Evolutionary conservation across 2,888 invertebrate genomes (phyloP).

Genomic region (Drosophila putrida): DNA sequence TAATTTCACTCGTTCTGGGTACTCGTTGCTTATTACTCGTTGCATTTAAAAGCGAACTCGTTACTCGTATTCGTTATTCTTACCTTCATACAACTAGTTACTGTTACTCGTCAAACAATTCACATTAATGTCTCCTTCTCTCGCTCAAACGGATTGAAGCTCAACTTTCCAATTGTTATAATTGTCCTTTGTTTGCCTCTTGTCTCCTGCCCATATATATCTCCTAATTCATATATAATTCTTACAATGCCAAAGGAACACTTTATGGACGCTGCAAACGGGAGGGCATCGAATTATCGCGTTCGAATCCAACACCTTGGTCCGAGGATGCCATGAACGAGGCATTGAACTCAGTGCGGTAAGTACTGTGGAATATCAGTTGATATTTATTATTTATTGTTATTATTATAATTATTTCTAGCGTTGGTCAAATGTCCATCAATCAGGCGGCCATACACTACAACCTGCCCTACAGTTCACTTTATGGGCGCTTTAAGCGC

Average conservation of each 20-base stretch:
- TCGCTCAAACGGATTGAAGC: background rate
- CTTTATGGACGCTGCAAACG: slow-evolving; percentile 95
- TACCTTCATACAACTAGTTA: background rate
- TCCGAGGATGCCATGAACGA: slow-evolving; percentile 97
- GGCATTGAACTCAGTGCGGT: slow-evolving; percentile 95
- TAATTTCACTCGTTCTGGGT: background rate
- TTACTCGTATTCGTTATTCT: background rate
- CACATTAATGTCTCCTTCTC: background rate
- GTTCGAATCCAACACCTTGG: slow-evolving; percentile 97
- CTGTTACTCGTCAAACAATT: background rate
- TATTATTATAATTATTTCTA: too few species aligned
- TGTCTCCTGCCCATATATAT: slow-evolving; percentile 17
- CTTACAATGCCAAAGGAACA: slow-evolving; percentile 87
- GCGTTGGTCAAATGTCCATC: slow-evolving; percentile 96
- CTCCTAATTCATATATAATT: slow-evolving; percentile 41
- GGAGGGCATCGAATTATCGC: slow-evolving; percentile 94
- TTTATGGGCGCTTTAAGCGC: slow-evolving; percentile 95
- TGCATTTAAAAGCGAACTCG: background rate
- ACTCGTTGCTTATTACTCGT: background rate
- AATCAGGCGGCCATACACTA: slow-evolving; percentile 97
- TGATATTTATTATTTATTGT: background rate
- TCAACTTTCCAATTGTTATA: background rate
- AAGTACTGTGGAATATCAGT: slow-evolving; percentile 48
- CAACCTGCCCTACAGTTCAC: slow-evolving; percentile 95
- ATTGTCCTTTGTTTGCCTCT: background rate